phyloP scores from a whole-genome alignment of 2,113 vertebrate species.

The Alosa alosa region DNA sequence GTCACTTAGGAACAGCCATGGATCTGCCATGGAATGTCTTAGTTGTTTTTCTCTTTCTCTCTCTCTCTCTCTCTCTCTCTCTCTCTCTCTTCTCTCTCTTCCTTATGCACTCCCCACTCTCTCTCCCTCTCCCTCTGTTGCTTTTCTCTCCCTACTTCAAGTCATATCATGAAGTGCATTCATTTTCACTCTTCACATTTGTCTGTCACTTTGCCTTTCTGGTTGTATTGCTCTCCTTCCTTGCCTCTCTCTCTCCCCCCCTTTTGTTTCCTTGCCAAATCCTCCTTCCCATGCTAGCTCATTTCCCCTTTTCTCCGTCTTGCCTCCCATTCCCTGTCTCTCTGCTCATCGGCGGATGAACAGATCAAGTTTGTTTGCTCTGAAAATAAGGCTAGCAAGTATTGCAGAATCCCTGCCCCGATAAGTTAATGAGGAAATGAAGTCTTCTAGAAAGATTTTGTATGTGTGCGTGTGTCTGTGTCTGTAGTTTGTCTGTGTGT shows the following conservation, averaged over 20 bases:
- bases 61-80: conserved; percentile 1
- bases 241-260: background rate
- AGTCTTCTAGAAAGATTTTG: background rate
- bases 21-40: conserved; percentile 12
- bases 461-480: background rate
- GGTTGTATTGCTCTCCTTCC: background rate
- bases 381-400: background rate
- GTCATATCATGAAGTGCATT: background rate
- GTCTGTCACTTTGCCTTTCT: background rate
- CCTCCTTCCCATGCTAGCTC: background rate
- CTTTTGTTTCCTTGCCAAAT: background rate
- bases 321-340: background rate
- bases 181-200: background rate
- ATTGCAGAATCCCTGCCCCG: background rate
- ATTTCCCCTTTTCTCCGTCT: background rate
- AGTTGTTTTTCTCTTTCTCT: background rate
- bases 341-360: background rate
- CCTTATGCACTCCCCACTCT: background rate
- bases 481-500: background rate
- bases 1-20: background rate
- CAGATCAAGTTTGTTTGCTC: conserved; percentile 13
- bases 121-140: conserved; percentile 33
- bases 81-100: background rate
- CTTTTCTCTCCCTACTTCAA: background rate
- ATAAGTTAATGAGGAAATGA: background rate